Evolutionary conservation across 53 echinoderm and acorn worm species (phyloP).

Genomic region (Mesocentrotus franciscanus): DNA sequence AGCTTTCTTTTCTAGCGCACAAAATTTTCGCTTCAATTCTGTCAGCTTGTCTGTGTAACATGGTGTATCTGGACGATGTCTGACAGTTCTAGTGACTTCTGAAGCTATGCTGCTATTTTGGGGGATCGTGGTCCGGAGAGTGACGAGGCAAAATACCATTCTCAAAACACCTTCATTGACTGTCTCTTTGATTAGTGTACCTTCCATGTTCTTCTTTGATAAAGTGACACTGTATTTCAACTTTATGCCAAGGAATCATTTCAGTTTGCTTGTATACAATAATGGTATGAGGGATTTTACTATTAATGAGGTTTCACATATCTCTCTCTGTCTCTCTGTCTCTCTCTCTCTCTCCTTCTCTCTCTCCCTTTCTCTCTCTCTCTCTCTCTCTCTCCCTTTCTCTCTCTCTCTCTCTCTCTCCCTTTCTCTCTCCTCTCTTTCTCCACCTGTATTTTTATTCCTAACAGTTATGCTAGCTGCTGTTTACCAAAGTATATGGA

Average conservation of each 20-base stretch:
- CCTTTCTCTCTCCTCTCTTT: neutral
- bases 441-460: neutral
- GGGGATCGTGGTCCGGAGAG: neutral
- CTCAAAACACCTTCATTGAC: too few relatives aligned
- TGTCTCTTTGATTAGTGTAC: too few relatives aligned
- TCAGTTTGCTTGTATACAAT: too few relatives aligned
- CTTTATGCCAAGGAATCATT: too few relatives aligned
- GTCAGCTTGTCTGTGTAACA: slow-evolving; percentile 7
- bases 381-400: neutral
- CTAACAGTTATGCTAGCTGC: slow-evolving; percentile 81
- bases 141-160: neutral
- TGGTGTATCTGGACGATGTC: neutral
- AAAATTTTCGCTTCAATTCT: neutral
- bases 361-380: too few relatives aligned
- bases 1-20: slow-evolving; percentile 24
- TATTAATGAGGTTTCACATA: neutral
- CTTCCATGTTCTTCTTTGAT: too few relatives aligned
- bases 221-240: too few relatives aligned
- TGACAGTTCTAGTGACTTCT: neutral
- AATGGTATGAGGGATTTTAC: neutral
- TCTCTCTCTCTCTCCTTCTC: too few relatives aligned
- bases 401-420: neutral
- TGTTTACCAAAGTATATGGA: slow-evolving; percentile 95
- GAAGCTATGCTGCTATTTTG: neutral
- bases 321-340: too few relatives aligned